These are phyloP conservation scores for Triops longicaudatus DNA, from an alignment of 1,140 invertebrate species.

Conservation along the genomic window DNA sequence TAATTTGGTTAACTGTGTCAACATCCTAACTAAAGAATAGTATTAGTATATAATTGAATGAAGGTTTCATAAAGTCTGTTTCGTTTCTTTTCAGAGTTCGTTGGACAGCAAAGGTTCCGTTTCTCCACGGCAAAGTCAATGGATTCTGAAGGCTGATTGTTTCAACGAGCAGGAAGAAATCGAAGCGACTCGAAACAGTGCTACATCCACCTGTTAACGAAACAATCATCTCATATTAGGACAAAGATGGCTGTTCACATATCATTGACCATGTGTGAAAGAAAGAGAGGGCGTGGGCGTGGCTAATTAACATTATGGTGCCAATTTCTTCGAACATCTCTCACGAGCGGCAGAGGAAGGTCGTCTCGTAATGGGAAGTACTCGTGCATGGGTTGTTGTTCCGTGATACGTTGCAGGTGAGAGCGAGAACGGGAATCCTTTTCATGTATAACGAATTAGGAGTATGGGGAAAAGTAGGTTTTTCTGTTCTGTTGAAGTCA, in stretches of 20 bases:
- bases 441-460: background rate
- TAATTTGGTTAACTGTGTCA: no score
- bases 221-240: background rate
- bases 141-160: conserved; percentile 1
- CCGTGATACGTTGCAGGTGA: background rate
- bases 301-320: background rate
- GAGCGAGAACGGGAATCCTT: background rate
- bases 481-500: background rate
- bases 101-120: background rate
- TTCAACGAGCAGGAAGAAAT: background rate
- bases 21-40: no score
- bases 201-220: background rate
- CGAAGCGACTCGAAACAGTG: background rate
- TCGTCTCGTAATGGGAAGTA: background rate
- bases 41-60: no score
- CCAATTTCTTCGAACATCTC: background rate
- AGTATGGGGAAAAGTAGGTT: background rate
- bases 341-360: background rate
- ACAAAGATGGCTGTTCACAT: background rate
- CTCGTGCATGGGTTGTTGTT: background rate
- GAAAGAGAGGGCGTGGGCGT: background rate
- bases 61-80: background rate
- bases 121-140: conserved; percentile 7
- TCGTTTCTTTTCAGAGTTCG: background rate
- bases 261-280: conserved; percentile 1